phyloP scores from a whole-genome alignment of 2,888 invertebrate species.

The Nomada flava region DNA sequence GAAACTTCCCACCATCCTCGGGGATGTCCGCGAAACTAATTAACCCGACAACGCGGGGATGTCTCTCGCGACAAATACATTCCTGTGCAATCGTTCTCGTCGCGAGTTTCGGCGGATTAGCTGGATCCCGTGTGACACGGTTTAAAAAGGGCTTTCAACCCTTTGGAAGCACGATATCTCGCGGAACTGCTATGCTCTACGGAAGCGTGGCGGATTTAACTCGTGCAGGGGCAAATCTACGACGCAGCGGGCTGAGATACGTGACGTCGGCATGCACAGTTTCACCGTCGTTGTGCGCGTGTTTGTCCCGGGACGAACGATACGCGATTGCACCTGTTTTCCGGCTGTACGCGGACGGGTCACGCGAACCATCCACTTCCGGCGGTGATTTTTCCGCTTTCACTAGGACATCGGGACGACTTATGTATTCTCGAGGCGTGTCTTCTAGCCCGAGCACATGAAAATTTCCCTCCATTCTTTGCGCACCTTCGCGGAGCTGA shows the following conservation, averaged over 20 bases:
- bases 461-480: too few species aligned
- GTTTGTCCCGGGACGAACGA: conserved; percentile 52
- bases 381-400: conserved; percentile 26
- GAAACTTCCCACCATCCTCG: not conserved
- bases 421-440: not conserved
- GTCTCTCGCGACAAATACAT: conserved; percentile 25
- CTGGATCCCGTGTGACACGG: conserved; percentile 42
- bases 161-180: conserved; percentile 56
- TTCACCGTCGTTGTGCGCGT: conserved; percentile 7
- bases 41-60: conserved; percentile 3
- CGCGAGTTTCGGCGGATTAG: conserved; percentile 31
- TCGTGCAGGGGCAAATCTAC: conserved; percentile 66
- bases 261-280: conserved; percentile 70
- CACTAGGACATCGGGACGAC: not conserved
- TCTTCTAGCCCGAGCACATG: not conserved
- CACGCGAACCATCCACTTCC: conserved; percentile 68
- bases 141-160: conserved; percentile 33
- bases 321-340: conserved; percentile 63
- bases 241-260: conserved; percentile 70
- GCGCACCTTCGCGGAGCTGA: too few species aligned
- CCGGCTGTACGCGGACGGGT: conserved; percentile 59
- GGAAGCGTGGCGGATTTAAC: conserved; percentile 71
- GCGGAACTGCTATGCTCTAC: conserved; percentile 54
- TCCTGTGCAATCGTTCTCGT: not conserved
- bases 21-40: conserved; percentile 24